Base-by-base conservation (phyloP, 2,797 vertebrate genomes). In the Danio albolineatus region DNA sequence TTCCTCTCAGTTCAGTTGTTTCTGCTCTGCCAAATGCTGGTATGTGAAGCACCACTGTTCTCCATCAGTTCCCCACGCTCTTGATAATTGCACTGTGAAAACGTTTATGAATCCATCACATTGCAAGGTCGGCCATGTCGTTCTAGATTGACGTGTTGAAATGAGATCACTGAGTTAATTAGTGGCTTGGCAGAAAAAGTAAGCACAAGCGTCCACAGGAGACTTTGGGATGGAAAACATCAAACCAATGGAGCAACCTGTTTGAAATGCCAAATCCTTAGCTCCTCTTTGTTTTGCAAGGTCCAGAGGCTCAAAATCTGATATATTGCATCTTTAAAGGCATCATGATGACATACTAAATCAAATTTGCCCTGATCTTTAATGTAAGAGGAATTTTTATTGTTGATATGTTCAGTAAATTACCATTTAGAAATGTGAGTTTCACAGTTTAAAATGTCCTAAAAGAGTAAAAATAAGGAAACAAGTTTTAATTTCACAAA, bases 51-150 rank as follows among this genome's bases (percentile, higher is more conserved):
- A 62, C 7, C 13, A 10, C 46, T 10, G 16, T 75, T 75, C 86
- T 86, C 85, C 81, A 17, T 53, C 39, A 90, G 76, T 86, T 88
- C 87, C 86, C 87, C 65, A 85, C 81, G 80, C 19, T 73, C 82
- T 86, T 80, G 67, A 87, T 91, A 89, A 91, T 89, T 87, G 88
- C 89, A 87, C 73, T 10, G 83, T 83, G 85, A 86, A 89, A 91
- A 89, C 86, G 79, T 86, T 89, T 87, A 51, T 87, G 86, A 85
- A 89, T 87, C 73, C 46, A 64, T 71, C 78, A 59, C 59, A 43
- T 71, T 43, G 84, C 83, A 81, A 78, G 80, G 83, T 86, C 86
- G 83, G 82, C 51, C 84, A 75, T 85, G 87, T 88, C 88, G 86
- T 86, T 88, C 84, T 81, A 88, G 82, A 91, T 91, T 91, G 90